Evolutionary conservation across 2,888 invertebrate genomes (phyloP).

Genomic region (Pandemis corylana): DNA sequence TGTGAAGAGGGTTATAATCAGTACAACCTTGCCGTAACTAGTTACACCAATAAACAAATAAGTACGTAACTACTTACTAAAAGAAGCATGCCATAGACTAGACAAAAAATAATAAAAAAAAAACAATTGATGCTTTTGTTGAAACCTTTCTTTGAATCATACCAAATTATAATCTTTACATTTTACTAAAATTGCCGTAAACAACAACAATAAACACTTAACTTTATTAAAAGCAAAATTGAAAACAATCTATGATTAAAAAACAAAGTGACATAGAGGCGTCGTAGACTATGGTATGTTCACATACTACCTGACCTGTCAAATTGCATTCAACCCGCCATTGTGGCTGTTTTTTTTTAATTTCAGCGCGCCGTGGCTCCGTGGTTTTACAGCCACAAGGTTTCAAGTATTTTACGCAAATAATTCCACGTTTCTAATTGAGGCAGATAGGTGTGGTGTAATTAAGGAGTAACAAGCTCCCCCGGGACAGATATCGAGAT

Average conservation of each 20-base stretch:
- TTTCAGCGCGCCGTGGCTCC: neutral
- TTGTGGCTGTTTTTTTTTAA: neutral
- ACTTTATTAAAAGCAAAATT: too few relatives aligned
- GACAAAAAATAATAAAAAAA: too few relatives aligned
- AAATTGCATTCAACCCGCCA: neutral
- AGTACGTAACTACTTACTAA: too few relatives aligned
- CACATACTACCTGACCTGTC: neutral
- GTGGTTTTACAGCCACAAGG: conserved; percentile 55
- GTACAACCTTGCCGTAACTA: conserved; percentile 35
- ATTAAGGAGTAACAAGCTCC: conserved; percentile 78
- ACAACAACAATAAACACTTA: too few relatives aligned
- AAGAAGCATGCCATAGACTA: too few relatives aligned
- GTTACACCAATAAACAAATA: neutral
- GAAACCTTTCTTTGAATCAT: too few relatives aligned
- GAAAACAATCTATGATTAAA: too few relatives aligned
- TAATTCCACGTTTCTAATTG: conserved; percentile 69
- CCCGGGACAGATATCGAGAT: conserved; percentile 52
- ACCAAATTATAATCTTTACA: too few relatives aligned
- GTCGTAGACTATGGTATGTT: too few relatives aligned
- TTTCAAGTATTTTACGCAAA: conserved; percentile 59
- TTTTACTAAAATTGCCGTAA: too few relatives aligned
- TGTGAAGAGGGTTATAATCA: conserved; percentile 4
- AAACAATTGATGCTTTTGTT: too few relatives aligned
- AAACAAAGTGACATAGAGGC: neutral
- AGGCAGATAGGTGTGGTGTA: conserved; percentile 75